Evolutionary conservation across 2,797 vertebrate genomes (phyloP).

Genomic region (Amazona finschi): DNA sequence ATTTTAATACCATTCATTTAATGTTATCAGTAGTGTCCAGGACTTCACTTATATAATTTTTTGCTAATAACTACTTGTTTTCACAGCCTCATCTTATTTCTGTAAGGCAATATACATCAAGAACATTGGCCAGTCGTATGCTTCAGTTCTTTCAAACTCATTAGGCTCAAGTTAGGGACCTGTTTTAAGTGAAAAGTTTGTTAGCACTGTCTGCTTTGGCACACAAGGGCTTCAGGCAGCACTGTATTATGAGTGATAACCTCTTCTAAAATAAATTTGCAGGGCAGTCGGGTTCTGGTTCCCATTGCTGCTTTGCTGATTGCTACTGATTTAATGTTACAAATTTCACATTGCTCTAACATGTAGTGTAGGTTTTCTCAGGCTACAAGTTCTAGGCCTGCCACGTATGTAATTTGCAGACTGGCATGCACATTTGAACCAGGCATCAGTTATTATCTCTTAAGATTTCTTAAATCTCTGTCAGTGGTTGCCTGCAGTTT

Average conservation of each 20-base stretch:
- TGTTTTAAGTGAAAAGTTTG: neutral
- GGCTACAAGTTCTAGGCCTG: neutral
- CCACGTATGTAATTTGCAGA: neutral
- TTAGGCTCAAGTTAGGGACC: neutral
- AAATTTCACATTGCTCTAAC: neutral
- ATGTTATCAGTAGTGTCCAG: neutral
- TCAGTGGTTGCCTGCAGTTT: neutral
- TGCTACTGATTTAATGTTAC: neutral
- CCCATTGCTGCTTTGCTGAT: neutral
- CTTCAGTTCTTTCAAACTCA: neutral
- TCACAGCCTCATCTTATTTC: neutral
- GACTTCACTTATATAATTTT: neutral
- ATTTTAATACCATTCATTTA: neutral
- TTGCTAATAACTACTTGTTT: neutral
- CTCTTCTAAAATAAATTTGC: neutral
- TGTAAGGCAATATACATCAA: neutral
- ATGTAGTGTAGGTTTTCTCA: neutral
- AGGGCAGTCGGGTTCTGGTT: neutral
- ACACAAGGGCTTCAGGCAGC: neutral
- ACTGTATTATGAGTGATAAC: neutral
- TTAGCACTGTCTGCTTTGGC: neutral
- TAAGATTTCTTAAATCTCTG: neutral
- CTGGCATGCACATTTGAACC: neutral
- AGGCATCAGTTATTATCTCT: neutral
- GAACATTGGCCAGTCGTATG: neutral